Evolutionary conservation across 2,888 invertebrate species (phyloP).

Genomic region (Perdita meconis): DNA sequence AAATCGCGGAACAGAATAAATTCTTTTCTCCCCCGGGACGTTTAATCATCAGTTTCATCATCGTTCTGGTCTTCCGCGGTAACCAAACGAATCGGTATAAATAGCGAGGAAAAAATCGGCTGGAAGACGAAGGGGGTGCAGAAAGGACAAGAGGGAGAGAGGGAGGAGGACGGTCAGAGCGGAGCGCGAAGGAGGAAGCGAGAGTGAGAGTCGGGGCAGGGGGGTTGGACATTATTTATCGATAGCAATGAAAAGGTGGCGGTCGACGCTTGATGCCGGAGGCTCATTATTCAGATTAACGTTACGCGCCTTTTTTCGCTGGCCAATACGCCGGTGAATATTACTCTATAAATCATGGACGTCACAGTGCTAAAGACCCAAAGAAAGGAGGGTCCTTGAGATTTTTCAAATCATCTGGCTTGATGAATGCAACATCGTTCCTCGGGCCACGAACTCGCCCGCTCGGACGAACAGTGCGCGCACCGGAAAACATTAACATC

Average conservation of each 20-base stretch:
- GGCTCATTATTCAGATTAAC: constrained; percentile 74
- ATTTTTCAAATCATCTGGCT: constrained; percentile 73
- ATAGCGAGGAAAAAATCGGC: constrained; percentile 44
- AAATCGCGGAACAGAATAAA: too few relatives aligned
- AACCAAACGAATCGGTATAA: constrained; percentile 61
- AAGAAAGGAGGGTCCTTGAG: constrained; percentile 74
- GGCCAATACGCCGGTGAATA: constrained; percentile 73
- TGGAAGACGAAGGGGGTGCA: constrained; percentile 16
- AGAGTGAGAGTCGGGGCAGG: constrained; percentile 8
- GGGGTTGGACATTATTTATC: constrained; percentile 71
- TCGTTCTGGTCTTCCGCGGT: not conserved
- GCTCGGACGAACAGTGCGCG: constrained; percentile 36
- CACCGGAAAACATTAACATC: constrained; percentile 68
- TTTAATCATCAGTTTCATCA: too few relatives aligned
- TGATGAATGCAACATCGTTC: constrained; percentile 74
- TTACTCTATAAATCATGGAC: constrained; percentile 73
- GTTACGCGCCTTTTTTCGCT: constrained; percentile 72
- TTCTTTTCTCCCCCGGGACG: too few relatives aligned
- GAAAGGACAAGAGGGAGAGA: constrained; percentile 8
- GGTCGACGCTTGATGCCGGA: constrained; percentile 71
- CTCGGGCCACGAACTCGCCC: constrained; percentile 65
- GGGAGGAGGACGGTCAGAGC: not conserved
- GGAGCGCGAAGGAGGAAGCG: not conserved
- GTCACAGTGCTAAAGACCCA: constrained; percentile 74
- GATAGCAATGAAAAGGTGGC: constrained; percentile 74